These are phyloP conservation scores for Sarcophaga caerulescens DNA, from an alignment of 2,888 invertebrate genomes.

Conservation along the genomic window DNA sequence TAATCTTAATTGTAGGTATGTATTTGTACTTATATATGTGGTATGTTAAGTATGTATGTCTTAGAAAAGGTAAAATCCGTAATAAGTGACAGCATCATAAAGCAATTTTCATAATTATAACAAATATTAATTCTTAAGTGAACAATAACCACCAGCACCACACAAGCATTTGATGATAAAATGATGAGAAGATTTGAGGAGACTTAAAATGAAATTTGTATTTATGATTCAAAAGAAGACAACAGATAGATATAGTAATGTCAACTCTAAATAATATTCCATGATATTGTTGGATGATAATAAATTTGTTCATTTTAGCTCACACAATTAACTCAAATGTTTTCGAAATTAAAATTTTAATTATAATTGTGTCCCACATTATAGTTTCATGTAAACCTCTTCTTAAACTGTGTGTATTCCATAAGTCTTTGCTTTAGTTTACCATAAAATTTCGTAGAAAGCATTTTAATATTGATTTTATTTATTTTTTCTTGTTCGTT, in stretches of 20 bases:
- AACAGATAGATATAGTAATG: neutral
- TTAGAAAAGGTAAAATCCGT: neutral
- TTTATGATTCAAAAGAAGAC: neutral
- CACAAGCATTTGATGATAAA: too few species aligned
- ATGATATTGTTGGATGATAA: neutral
- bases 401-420: neutral
- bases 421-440: neutral
- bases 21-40: neutral
- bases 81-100: conserved; percentile 8
- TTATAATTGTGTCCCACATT: too few species aligned
- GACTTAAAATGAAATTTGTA: neutral
- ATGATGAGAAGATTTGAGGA: neutral
- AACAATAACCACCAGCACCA: neutral
- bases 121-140: neutral
- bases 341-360: neutral
- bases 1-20: neutral
- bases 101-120: conserved; percentile 20
- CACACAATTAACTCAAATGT: conserved; percentile 1
- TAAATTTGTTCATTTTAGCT: neutral
- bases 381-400: too few species aligned
- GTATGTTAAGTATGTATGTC: neutral
- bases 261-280: neutral
- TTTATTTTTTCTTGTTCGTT: neutral
- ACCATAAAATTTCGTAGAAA: neutral
- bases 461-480: neutral